Evolutionary conservation across 2,797 vertebrate species (phyloP), one percentile per base, ranked within the genome.

Genomic region (Lacerta viridis): DNA sequence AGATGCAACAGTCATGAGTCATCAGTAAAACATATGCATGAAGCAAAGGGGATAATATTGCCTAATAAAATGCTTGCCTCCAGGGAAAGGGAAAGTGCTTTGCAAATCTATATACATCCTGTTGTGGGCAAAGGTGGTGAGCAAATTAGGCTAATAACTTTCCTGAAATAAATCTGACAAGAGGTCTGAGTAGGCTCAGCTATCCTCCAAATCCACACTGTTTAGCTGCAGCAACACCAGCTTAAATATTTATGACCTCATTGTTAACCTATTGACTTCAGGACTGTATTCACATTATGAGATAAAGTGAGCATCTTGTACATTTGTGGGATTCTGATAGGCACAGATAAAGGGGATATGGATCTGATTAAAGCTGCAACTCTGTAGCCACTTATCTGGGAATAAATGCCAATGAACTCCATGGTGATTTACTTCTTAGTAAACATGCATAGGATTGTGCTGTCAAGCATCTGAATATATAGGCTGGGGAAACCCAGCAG

Each of bases 71-170:
- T n/a, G 74, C 29, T 72, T 69, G 80, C 33, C 64, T 87, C 80
- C 10, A 74, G 81, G 85, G 89, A 78, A 68, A 78, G n/a, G 59
- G 78, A 79, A 72, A 77, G 15, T 87, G 80, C 93, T 87, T 87
- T 85, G 80, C 0, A 36, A 75, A 66, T 91, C 87, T 92, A 89
- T 83, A 85, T 80, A 86, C 88, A 88, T 84, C 39, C 46, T 83
- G 61, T 36, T 90, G 80, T 75, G 82, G 1, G 41, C 82, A 90
- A 91, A 91, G 90, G 90, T 85, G 86, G 18, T 29, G 68, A 85
- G 90, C 89, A 94, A 87, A 92, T 64, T 64, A 94, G 92, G 79
- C 84, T 87, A 93, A 93, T 92, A 92, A 91, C 80, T 25, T 90
- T 71, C 90, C 89, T 86, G 68, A 80, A 80, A 33, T 89, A 18